Base-by-base conservation (phyloP, 37 sponge, comb jelly and placozoan genomes). In the Cliona cf. orientalis region DNA sequence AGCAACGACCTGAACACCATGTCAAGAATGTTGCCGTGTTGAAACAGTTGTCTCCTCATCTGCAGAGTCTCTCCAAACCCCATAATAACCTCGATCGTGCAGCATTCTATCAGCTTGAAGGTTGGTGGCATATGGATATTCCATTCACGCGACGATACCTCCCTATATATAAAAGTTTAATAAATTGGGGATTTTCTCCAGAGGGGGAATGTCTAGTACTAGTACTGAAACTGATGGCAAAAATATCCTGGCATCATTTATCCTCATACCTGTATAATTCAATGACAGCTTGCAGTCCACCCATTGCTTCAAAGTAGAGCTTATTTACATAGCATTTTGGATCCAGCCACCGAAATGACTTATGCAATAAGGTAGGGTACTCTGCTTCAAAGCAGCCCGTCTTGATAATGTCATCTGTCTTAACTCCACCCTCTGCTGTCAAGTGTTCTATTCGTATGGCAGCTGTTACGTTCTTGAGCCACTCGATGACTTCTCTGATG, bases 281-380 rank as follows among this genome's bases (percentile, higher is more conserved):
- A 38, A 44, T 23, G 12, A 79, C 5, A 6, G 23, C 21, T 2
- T 1, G 0, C n/a, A 79, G 53, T 22, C 80, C 80, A 34, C 80
- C 80, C 5, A n/a, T 21, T 19, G 25, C 55, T 53, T 67, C 66
- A 66, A 79, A 65, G 46, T 79, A 66, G 14, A 64, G 17, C 55
- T 79, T 79, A 33, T 79, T 79, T 17, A 79, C 66, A 14, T 41
- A 63, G 17, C 39, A 23, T 34, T 43, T 21, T 6, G 74, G 56
- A 35, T 46, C 58, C 22, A 74, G 56, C 74, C 74, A 74, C 17
- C 57, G 59, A 55, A 74, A 74, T 7, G 57, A 28, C 46, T 74
- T 38, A 5, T 21, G 19, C 3, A 32, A 12, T 2, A 74, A 37
- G 6, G 56, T 31, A 2, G 21, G 4, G 37, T 74, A 35, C 37